A percentile compares a stretch with the other conserved stretches of the same genome.
These are phyloP conservation scores for Hydrotaea cyrtoneurina DNA, from an alignment of 2,888 invertebrate species.

Conservation along the genomic window DNA sequence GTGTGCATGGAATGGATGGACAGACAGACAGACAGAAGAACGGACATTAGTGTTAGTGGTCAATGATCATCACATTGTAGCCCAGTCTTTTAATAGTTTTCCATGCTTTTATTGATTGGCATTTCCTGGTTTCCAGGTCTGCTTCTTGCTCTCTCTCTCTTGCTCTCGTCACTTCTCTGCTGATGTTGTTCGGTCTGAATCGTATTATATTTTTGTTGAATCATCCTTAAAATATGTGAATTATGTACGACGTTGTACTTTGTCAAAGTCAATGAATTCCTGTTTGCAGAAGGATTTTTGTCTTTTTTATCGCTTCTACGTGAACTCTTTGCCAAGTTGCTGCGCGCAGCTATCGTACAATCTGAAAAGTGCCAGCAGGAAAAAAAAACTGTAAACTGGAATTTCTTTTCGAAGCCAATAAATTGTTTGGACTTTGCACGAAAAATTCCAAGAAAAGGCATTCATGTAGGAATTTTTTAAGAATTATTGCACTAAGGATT, in stretches of 20 bases:
- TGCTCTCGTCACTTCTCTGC: neutral
- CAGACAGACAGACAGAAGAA: neutral
- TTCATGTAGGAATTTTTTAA: too few species aligned
- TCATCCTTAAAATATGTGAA: slow-evolving; percentile 59
- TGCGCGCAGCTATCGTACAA: neutral
- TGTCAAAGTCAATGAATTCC: slow-evolving; percentile 22
- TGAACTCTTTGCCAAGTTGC: neutral
- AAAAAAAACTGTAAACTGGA: neutral
- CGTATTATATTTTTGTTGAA: slow-evolving; percentile 43
- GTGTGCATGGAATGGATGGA: neutral
- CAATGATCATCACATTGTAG: slow-evolving; percentile 30
- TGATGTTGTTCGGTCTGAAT: slow-evolving; percentile 39
- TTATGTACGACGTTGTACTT: neutral
- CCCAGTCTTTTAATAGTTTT: slow-evolving; percentile 29
- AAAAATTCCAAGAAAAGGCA: too few species aligned
- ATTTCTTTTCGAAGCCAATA: neutral
- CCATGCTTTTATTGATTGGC: slow-evolving; percentile 64
- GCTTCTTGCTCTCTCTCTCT: neutral
- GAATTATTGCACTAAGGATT: too few species aligned
- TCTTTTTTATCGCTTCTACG: neutral
- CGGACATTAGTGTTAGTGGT: neutral
- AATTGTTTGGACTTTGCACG: too few species aligned
- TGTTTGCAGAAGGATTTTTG: neutral
- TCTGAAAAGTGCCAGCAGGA: neutral
- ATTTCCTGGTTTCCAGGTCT: slow-evolving; percentile 65